Percentiles rank a stretch among this genome's conserved stretches.
Evolutionary conservation across 1,140 invertebrate genomes (phyloP).

Genomic region (Pogonognathellus flavescens): DNA sequence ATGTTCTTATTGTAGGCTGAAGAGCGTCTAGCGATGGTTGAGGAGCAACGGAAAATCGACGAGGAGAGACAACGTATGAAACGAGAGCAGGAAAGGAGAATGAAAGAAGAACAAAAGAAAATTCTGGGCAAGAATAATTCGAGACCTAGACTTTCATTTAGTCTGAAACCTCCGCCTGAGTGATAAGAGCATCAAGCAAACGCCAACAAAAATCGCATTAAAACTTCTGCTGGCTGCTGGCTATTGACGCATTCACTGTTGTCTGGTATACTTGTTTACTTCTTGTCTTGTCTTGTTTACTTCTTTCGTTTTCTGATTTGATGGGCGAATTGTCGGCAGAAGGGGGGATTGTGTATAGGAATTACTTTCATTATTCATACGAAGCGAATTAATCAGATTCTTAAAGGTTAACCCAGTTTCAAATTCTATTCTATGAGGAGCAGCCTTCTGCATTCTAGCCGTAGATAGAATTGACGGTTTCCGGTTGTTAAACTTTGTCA

Average conservation of each 20-base stretch:
- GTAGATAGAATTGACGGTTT: neutral
- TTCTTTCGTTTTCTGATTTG: neutral
- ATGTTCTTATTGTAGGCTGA: slow-evolving; percentile 80
- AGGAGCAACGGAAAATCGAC: slow-evolving; percentile 95
- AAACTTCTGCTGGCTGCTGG: slow-evolving; percentile 11
- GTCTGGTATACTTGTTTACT: neutral
- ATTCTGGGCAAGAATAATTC: slow-evolving; percentile 98
- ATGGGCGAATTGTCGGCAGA: neutral
- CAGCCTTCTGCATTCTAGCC: neutral
- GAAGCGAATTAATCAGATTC: slow-evolving; percentile 59
- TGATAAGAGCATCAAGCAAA: slow-evolving; percentile 32
- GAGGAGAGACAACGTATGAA: slow-evolving; percentile 93
- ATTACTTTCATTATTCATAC: slow-evolving; percentile 10
- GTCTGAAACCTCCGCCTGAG: slow-evolving; percentile 77
- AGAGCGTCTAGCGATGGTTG: slow-evolving; percentile 94
- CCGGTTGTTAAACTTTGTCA: slow-evolving; percentile 58
- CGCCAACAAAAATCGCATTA: slow-evolving; percentile 43
- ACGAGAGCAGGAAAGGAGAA: slow-evolving; percentile 90
- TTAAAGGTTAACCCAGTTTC: slow-evolving; percentile 61
- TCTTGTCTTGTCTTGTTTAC: neutral
- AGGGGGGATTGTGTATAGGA: neutral
- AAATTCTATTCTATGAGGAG: slow-evolving; percentile 18
- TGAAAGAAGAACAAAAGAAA: slow-evolving; percentile 95
- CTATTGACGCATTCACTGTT: slow-evolving; percentile 8
- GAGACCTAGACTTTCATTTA: slow-evolving; percentile 93